Evolutionary conservation across 92 coral and sea anemone genomes (phyloP).

Genomic region (Bergia sp.): DNA sequence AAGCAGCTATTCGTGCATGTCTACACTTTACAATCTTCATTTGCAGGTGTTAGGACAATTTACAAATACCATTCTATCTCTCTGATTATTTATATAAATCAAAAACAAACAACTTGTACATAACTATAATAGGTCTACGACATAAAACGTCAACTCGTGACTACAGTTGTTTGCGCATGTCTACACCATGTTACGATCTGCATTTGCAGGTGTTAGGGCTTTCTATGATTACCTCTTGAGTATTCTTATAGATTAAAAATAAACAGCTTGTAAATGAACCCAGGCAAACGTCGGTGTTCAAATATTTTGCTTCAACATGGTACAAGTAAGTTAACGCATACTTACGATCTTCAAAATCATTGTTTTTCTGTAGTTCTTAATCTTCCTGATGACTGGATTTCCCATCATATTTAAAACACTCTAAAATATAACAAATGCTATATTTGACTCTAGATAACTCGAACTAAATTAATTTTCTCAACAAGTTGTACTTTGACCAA

Average conservation of each 20-base stretch:
- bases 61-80: background rate
- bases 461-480: background rate
- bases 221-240: too few relatives aligned
- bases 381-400: slow-evolving; percentile 90
- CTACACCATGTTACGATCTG: too few relatives aligned
- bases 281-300: too few relatives aligned
- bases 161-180: too few relatives aligned
- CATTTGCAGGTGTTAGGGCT: too few relatives aligned
- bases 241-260: too few relatives aligned
- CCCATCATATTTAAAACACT: slow-evolving; percentile 94
- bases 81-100: too few relatives aligned
- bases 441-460: too few relatives aligned
- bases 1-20: too few relatives aligned
- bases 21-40: background rate
- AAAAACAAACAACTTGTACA: background rate
- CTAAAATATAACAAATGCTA: slow-evolving; percentile 45
- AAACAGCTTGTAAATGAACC: too few relatives aligned
- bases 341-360: slow-evolving; percentile 92
- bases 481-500: too few relatives aligned
- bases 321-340: background rate
- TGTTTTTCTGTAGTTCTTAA: slow-evolving; percentile 90
- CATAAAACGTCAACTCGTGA: too few relatives aligned
- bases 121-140: background rate
- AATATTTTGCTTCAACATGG: background rate
- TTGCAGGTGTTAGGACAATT: background rate